phyloP scores from a whole-genome alignment of 2,113 vertebrate species.

The Verasper variegatus region DNA sequence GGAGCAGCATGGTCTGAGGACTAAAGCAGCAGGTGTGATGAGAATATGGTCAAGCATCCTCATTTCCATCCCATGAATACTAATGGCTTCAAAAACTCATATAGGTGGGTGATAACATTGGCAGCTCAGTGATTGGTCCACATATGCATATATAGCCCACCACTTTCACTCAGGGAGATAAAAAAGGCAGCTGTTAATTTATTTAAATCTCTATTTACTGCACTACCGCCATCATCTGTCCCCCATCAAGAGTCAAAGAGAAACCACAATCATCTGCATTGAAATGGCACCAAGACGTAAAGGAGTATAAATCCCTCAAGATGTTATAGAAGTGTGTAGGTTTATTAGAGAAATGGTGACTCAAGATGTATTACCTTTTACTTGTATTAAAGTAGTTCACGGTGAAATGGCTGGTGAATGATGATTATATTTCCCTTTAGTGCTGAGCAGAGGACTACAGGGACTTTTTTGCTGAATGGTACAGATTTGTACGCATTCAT shows the following conservation, averaged over 20 bases:
- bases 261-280: constrained; percentile 8
- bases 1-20: neutral
- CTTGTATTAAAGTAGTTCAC: neutral
- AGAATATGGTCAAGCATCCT: neutral
- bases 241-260: constrained; percentile 32
- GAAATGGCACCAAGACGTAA: neutral
- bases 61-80: constrained; percentile 33
- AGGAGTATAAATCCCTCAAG: neutral
- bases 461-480: neutral
- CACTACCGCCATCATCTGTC: neutral
- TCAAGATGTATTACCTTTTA: neutral
- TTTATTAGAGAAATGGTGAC: neutral
- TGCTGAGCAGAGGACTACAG: no score
- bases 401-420: neutral
- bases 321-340: neutral
- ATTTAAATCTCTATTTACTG: constrained; percentile 71
- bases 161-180: constrained; percentile 15
- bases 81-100: constrained; percentile 4
- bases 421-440: no score
- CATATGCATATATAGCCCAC: constrained; percentile 1
- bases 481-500: constrained; percentile 4
- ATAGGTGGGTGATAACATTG: constrained; percentile 9
- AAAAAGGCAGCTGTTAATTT: constrained; percentile 60
- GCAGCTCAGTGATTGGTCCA: constrained; percentile 6
- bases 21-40: neutral